A percentile compares a stretch with the other conserved stretches of the same genome.
phyloP scores from a whole-genome alignment of 1,140 invertebrate species.

The Cataglyphis hispanica region DNA sequence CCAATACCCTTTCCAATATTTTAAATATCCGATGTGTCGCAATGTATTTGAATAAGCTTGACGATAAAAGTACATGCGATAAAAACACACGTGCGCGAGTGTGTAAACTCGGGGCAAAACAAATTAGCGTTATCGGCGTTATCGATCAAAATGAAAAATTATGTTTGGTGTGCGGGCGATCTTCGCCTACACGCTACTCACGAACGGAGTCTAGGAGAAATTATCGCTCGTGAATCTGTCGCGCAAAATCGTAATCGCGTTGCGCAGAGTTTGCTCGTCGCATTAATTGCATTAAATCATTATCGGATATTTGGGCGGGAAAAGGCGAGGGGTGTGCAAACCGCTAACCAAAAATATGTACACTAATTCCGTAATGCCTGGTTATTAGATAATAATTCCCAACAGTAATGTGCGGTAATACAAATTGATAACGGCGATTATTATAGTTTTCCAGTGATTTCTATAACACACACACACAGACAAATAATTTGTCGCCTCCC shows the following conservation, averaged over 20 bases:
- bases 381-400: slow-evolving; percentile 61
- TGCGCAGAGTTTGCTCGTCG: slow-evolving; percentile 27
- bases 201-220: slow-evolving; percentile 40
- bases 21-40: background rate
- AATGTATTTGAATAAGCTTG: slow-evolving; percentile 22
- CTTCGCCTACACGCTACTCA: slow-evolving; percentile 7
- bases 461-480: background rate
- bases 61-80: background rate
- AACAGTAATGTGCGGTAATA: slow-evolving; percentile 44
- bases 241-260: slow-evolving; percentile 38
- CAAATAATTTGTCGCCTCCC: background rate
- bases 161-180: background rate
- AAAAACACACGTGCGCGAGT: background rate
- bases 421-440: slow-evolving; percentile 50
- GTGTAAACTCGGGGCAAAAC: background rate
- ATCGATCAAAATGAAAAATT: slow-evolving; percentile 46
- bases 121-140: slow-evolving; percentile 44
- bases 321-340: slow-evolving; percentile 27
- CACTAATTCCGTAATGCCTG: slow-evolving; percentile 48
- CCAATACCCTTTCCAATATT: slow-evolving; percentile 18
- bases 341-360: slow-evolving; percentile 57
- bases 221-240: slow-evolving; percentile 42
- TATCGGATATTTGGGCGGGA: slow-evolving; percentile 42
- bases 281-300: slow-evolving; percentile 63
- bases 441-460: slow-evolving; percentile 50